A percentile compares a stretch with the other conserved stretches of the same genome.
phyloP scores from a whole-genome alignment of 1,140 invertebrate genomes.

The Drusus annulatus region DNA sequence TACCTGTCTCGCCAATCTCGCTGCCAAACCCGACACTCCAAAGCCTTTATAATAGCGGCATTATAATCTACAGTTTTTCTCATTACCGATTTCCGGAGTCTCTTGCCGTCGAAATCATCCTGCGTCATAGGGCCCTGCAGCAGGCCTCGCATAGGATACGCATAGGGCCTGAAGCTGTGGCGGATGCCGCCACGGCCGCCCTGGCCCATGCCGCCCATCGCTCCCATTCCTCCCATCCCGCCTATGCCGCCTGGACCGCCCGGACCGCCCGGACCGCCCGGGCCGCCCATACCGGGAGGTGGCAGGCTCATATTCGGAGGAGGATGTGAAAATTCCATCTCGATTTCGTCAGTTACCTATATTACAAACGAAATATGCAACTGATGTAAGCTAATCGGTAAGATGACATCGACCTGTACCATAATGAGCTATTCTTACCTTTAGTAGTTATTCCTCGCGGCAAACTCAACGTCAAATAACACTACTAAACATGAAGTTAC shows the following conservation, averaged over 20 bases:
- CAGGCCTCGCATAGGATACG: slow-evolving; percentile 71
- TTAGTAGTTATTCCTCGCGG: background rate
- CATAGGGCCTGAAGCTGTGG: slow-evolving; percentile 71
- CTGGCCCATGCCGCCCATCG: slow-evolving; percentile 60
- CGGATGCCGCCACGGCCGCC: slow-evolving; percentile 65
- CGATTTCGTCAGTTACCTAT: slow-evolving; percentile 67
- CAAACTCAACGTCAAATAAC: background rate
- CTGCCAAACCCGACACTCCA: slow-evolving; percentile 95
- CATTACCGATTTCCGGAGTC: slow-evolving; percentile 95
- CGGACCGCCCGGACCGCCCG: slow-evolving; percentile 47
- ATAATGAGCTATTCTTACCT: slow-evolving; percentile 25
- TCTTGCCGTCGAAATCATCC: slow-evolving; percentile 96
- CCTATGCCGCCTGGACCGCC: slow-evolving; percentile 58
- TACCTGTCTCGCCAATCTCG: slow-evolving; percentile 89
- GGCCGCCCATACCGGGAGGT: slow-evolving; percentile 64
- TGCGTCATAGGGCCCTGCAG: slow-evolving; percentile 78
- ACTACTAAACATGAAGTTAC: slow-evolving; percentile 10
- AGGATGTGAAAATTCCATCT: slow-evolving; percentile 69
- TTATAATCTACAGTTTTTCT: slow-evolving; percentile 99
- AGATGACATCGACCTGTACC: slow-evolving; percentile 28
- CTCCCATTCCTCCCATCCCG: slow-evolving; percentile 40
- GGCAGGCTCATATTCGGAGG: slow-evolving; percentile 69
- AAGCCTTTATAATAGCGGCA: slow-evolving; percentile 92
- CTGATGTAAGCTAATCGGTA: slow-evolving; percentile 30
- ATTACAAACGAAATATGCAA: slow-evolving; percentile 59